These are phyloP conservation scores for Drosophila kohkoa DNA, from an alignment of 1,140 invertebrate species.

Conservation along the genomic window DNA sequence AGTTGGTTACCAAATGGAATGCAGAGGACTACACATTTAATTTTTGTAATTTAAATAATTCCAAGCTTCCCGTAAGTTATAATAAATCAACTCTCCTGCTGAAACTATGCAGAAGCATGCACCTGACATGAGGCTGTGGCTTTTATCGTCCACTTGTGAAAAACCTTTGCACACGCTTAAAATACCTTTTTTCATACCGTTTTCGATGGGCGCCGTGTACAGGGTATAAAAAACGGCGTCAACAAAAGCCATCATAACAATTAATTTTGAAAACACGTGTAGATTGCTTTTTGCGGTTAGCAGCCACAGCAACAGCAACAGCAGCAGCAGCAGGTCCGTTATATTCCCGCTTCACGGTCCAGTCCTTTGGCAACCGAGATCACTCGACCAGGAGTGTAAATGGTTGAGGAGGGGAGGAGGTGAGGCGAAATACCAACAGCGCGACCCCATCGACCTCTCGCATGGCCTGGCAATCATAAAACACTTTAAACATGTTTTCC, in stretches of 20 bases:
- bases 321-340: conserved; percentile 33
- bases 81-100: neutral
- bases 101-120: neutral
- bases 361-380: conserved; percentile 15
- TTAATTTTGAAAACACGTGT: conserved; percentile 84
- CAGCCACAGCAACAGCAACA: conserved; percentile 42
- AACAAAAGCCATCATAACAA: conserved; percentile 83
- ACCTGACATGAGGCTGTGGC: too few relatives aligned
- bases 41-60: too few relatives aligned
- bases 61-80: too few relatives aligned
- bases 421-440: conserved; percentile 56
- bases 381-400: neutral
- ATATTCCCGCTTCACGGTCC: conserved; percentile 6
- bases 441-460: conserved; percentile 72
- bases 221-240: conserved; percentile 70
- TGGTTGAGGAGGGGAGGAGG: neutral
- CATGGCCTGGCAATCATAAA: conserved; percentile 78
- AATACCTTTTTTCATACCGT: conserved; percentile 1
- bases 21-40: too few relatives aligned
- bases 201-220: neutral
- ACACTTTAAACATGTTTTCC: conserved; percentile 82
- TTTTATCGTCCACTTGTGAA: neutral
- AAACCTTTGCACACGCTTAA: neutral
- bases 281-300: conserved; percentile 83
- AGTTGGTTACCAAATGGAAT: too few relatives aligned